Percentiles rank a stretch among this genome's conserved stretches.
phyloP scores from a whole-genome alignment of 2,113 vertebrate genomes.

The Chlamydotis undulata region DNA sequence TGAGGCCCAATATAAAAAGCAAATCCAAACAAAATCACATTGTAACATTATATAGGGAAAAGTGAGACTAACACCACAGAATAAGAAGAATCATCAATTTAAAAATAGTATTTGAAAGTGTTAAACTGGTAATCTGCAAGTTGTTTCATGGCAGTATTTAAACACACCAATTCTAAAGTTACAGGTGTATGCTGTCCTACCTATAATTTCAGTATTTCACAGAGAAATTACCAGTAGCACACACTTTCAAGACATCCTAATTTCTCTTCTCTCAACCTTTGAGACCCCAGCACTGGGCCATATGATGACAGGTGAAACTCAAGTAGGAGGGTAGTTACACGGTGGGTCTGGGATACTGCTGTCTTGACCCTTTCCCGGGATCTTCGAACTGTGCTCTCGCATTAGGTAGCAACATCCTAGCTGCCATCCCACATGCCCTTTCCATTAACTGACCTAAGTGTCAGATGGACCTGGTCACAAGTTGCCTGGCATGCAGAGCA shows the following conservation, averaged over 20 bases:
- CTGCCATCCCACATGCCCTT: background rate
- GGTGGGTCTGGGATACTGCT: background rate
- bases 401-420: background rate
- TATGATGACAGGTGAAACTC: background rate
- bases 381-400: background rate
- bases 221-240: background rate
- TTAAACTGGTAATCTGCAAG: background rate
- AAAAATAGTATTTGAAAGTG: background rate
- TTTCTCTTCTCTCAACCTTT: background rate
- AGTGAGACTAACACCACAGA: background rate
- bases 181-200: background rate
- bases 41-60: background rate
- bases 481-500: fast-evolving
- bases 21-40: background rate
- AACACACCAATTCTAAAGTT: background rate
- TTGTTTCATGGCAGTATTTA: background rate
- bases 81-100: background rate
- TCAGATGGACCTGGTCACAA: background rate
- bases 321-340: background rate
- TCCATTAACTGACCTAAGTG: background rate
- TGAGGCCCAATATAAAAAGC: background rate
- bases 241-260: background rate
- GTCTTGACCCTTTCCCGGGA: background rate
- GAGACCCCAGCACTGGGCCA: background rate
- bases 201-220: background rate